Evolutionary conservation across 37 sponge, comb jelly and placozoan genomes (phyloP), one percentile per base, ranked within the genome.

Genomic region (Amphimedon queenslandica): DNA sequence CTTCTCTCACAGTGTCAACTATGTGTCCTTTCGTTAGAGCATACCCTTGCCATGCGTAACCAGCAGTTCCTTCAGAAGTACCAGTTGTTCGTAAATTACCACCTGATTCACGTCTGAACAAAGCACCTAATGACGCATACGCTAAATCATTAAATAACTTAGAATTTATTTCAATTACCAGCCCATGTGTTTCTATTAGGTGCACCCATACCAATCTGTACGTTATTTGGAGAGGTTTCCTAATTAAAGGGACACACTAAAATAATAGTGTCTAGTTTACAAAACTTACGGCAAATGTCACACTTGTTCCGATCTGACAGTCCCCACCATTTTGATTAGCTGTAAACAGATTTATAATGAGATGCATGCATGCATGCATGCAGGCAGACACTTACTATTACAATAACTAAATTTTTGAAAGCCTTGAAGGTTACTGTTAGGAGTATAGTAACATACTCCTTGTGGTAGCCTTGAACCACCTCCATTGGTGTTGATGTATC

Each of bases 261-360:
- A 13, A 47, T 47, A 8, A 18, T 47, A 47, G 8, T 47, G 51
- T 18, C 8, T 47, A 47, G 13, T 8, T 55, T 29, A 31, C 27
- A 16, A 13, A 3, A 42, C 67, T 80, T 28, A 82, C 77, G 0
- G 77, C 66, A 30, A 85, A 18, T 1, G 57, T 63, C 32, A 66
- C 74, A 67, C 73, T 67, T 10, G 73, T 68, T 3, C 85, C 85
- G 24, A 74, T 70, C 32, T 85, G 79, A 55, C 85, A 85, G 25
- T n/a, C n/a, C n/a, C n/a, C n/a, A n/a, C n/a, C n/a, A n/a, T n/a
- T n/a, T n/a, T n/a, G n/a, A n/a, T n/a, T n/a, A n/a, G n/a, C n/a
- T n/a, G n/a, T n/a, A n/a, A n/a, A n/a, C n/a, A n/a, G n/a, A n/a
- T n/a, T n/a, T n/a, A n/a, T n/a, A n/a, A n/a, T 25, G 28, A 63